These are phyloP conservation scores for Tenthredo notha DNA, from an alignment of 2,888 invertebrate genomes.

Conservation along the genomic window DNA sequence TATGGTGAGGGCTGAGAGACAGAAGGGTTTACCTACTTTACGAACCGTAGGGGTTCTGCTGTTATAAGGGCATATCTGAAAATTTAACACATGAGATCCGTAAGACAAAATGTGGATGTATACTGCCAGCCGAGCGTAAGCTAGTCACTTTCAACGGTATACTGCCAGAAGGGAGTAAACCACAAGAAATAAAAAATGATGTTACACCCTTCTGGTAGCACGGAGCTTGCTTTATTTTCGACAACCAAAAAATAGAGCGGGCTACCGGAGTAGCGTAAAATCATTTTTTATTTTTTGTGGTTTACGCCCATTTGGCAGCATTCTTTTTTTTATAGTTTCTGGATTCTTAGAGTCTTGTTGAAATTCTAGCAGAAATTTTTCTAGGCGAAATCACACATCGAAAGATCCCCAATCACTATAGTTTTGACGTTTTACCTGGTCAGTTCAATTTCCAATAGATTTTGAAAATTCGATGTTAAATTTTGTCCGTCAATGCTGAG, in stretches of 20 bases:
- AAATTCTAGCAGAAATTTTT: no score
- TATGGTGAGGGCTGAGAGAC: neutral
- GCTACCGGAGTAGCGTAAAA: neutral
- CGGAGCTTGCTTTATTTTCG: constrained; percentile 2
- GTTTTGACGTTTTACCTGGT: neutral
- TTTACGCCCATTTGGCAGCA: neutral
- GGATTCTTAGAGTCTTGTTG: neutral
- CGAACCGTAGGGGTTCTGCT: neutral
- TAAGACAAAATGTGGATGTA: neutral
- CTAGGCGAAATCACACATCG: no score
- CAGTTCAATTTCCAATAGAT: neutral
- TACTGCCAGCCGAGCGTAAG: neutral
- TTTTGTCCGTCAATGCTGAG: neutral
- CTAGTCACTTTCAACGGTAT: neutral
- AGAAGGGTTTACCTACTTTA: neutral
- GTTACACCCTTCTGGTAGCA: constrained; percentile 10
- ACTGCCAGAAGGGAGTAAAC: neutral
- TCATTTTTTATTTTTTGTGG: neutral
- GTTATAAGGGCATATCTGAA: neutral
- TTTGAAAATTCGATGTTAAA: neutral
- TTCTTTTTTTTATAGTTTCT: neutral
- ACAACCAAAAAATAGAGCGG: neutral
- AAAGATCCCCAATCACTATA: neutral
- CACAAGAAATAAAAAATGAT: constrained; percentile 7
- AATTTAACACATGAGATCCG: neutral